Evolutionary conservation across 2,888 invertebrate genomes (phyloP), one percentile per base, ranked within the genome.

Genomic region (Silvanus unidentatus): DNA sequence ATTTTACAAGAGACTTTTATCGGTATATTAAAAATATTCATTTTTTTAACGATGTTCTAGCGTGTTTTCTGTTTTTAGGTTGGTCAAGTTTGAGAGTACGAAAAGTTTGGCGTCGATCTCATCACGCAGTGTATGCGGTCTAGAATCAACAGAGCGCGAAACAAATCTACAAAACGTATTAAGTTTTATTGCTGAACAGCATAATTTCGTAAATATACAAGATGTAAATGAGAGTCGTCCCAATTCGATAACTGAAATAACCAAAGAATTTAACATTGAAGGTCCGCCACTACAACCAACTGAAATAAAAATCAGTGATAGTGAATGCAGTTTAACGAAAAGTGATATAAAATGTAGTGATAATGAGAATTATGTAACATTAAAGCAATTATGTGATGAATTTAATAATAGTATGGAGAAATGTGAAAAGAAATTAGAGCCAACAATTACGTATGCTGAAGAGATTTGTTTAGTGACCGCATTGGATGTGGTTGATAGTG

Each of bases 1-100:
- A 86, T 66, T 88, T 88, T 60, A 87, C 86, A 3, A 74, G 86
- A 52, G 88, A 88, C 70, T 88, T 87, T 69, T 88, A 88, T 66
- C 63, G 69, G 68, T 68, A 51, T 40, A 9, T 38, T 9, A 16
- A 4, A 22, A 29, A 39, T 39, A 30, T 22, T 34, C 34, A 28
- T 43, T 32, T 16, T 3, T 37, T 15, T 4, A 32, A 12, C 32
- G 10, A 32, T 4, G n/a, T n/a, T 32, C 14, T 37, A 37, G 15
- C 28, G 8, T 28, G 28, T 28, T 9, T 28, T 28, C 10, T 28
- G 8, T 13, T 61, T 62, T 42, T 48, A 79, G 86, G 27, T 77
- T 88, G 50, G 87, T 87, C 38, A 86, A 86, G 71, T 86, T 86
- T 63, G 88, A 86, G 66, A 87, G 86, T 70, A 86, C 84, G 49